Evolutionary conservation across 1,140 invertebrate species (phyloP), one percentile per base, ranked within the genome.

Genomic region (Glomeris maerens): DNA sequence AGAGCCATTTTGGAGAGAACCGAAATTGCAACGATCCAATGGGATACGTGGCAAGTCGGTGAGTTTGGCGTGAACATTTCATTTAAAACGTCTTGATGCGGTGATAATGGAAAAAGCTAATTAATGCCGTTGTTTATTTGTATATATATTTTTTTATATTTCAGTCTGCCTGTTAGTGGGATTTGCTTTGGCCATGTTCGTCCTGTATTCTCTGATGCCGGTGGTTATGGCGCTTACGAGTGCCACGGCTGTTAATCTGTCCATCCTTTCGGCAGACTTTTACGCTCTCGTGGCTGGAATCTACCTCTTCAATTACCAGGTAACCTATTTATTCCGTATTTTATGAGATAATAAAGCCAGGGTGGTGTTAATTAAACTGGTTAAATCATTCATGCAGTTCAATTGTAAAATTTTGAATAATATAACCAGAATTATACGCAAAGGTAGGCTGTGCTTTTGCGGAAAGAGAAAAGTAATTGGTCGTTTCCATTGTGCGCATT

Each of bases 191-290:
- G 72, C 73, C 49, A 78, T 84, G 65, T 85, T 86, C 58, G 64
- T 81, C 29, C 81, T 89, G 59, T 87, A 88, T 64, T 77, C 79
- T 26, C 64, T 84, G 44, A 79, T 85, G 55, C 78, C 83, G 27
- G 69, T 81, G 28, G 80, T 88, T 60, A 69, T 91, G 53, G 73
- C 78, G 59, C 74, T 83, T 59, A 83, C 83, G 21, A 83, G 83
- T 14, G 81, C 86, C 20, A 81, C 86, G 17, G 77, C 83, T 44
- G 67, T 88, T 56, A 88, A 90, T 63, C 67, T 92, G 17, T 81
- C 84, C 3, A 75, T 90, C 49, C 68, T 91, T 23, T 84, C 85
- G 1, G 77, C 86, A 0, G 85, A 90, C 68, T 89, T 87, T 63
- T 90, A 88, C 66, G 79, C 84, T 29, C 73, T 89, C 31, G 73